phyloP scores from a whole-genome alignment of 2,113 vertebrate genomes.

The Craseonycteris thonglongyai region DNA sequence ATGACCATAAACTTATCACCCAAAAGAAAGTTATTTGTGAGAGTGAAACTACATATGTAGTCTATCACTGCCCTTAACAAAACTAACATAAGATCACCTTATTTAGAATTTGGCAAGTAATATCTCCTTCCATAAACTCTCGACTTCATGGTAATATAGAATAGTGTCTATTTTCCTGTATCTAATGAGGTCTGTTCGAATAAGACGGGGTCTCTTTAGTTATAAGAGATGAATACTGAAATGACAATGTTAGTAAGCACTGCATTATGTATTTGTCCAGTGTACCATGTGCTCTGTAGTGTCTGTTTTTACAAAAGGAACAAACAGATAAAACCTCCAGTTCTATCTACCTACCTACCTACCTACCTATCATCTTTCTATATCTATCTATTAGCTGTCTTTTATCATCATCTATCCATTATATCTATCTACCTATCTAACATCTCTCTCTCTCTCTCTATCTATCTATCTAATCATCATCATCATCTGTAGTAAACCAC shows the following conservation, averaged over 20 bases:
- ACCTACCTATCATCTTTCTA: background rate
- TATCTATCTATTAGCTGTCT: background rate
- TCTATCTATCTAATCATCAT: background rate
- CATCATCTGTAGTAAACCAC: background rate
- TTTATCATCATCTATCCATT: background rate
- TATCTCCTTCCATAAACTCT: background rate
- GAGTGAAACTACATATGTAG: background rate
- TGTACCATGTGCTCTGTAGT: background rate
- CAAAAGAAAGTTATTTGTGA: background rate
- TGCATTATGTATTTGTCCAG: background rate
- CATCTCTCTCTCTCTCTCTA: background rate
- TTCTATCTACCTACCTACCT: background rate
- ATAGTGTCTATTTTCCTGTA: background rate
- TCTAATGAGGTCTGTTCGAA: background rate
- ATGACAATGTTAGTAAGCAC: background rate
- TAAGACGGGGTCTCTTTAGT: background rate
- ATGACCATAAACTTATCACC: background rate
- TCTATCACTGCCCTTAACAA: background rate
- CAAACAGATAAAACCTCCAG: background rate
- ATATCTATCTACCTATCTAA: background rate
- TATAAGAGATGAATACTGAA: background rate
- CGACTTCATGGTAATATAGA: background rate
- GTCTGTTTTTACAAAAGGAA: background rate
- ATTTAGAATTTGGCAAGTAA: background rate
- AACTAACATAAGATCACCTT: background rate